Base-by-base conservation (phyloP, 2,113 vertebrate species). In the Rhinoptilus africanus region DNA sequence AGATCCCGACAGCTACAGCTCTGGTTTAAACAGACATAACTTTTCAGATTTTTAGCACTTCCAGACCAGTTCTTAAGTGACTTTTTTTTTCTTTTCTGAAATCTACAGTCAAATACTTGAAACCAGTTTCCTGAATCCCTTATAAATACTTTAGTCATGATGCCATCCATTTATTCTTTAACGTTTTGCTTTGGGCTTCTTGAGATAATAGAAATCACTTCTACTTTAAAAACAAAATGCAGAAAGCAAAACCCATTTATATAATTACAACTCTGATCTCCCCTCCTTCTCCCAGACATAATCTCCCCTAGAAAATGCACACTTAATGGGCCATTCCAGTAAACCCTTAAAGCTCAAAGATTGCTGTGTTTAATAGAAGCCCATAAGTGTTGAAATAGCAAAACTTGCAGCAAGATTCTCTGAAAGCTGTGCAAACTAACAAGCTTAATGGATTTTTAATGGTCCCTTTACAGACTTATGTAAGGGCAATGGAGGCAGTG, bases 401-500 rank as follows among this genome's bases (percentile, higher is more conserved):
- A 96, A 97, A 75, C 89, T 91, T 94, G 60, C 54, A 82, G 79
- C 56, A 95, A 96, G 85, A 81, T 68, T 81, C 82, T 82, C 74
- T 60, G 71, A 97, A 97, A 97, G 92, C 94, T 89, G 69, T 79
- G 85, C 94, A 96, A 96, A 92, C 93, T 92, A 97, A 93, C 95
- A 94, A 87, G 77, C 85, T 88, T 97, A 97, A 97, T 97, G 95
- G 95, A 94, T 94, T 96, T 96, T 96, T 98, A 97, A 97, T 96
- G 78, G 82, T 96, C 92, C 54, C 90, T 95, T 92, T 92, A 89
- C 83, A 96, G 83, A 95, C 75, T 92, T 93, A 43, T 53, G 47
- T 84, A 72, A 91, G 90, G 88, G 80, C 89, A 87, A 50, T 84
- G 54, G 75, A 94, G 79, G 72, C 80, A 89, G 67, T 67, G 50